phyloP scores from a whole-genome alignment of 1,140 invertebrate genomes.

The Cotesia vestalis region DNA sequence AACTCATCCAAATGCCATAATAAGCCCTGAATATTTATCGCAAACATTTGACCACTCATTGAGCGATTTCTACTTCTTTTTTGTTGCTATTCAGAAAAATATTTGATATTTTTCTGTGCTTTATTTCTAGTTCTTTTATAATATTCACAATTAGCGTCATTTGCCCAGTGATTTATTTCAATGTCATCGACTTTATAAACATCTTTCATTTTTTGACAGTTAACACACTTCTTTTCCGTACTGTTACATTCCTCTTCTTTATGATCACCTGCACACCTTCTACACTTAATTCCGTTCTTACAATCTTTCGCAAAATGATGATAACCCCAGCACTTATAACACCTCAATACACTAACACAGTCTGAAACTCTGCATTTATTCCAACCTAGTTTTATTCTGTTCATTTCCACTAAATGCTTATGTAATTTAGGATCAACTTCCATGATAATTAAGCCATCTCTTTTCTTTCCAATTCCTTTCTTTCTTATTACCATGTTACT shows the following conservation, averaged over 20 bases:
- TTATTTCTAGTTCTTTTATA: neutral
- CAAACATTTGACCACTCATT: neutral
- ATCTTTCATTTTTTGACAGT: neutral
- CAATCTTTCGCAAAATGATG: conserved; percentile 10
- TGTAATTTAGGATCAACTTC: conserved; percentile 17
- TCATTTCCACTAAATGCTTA: conserved; percentile 10
- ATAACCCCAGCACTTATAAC: conserved; percentile 36
- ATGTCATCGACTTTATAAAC: neutral
- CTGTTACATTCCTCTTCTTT: neutral
- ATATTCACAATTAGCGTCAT: neutral
- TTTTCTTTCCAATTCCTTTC: neutral
- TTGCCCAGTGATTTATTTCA: neutral
- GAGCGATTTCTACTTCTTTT: no score
- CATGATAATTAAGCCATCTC: conserved; percentile 11
- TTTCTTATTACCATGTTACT: neutral
- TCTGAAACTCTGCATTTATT: conserved; percentile 24
- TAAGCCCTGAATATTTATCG: conserved; percentile 10
- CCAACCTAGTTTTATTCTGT: conserved; percentile 27
- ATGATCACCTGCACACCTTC: conserved; percentile 13
- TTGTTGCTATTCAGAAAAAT: conserved; percentile 19
- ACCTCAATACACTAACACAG: conserved; percentile 26
- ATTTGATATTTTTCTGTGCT: conserved; percentile 11
- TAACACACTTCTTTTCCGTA: conserved; percentile 1
- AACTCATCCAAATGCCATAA: conserved; percentile 13
- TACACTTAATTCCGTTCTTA: neutral